Evolutionary conservation across 2,888 invertebrate species (phyloP), one percentile per base, ranked within the genome.

Genomic region (Gastrophysa polygoni): DNA sequence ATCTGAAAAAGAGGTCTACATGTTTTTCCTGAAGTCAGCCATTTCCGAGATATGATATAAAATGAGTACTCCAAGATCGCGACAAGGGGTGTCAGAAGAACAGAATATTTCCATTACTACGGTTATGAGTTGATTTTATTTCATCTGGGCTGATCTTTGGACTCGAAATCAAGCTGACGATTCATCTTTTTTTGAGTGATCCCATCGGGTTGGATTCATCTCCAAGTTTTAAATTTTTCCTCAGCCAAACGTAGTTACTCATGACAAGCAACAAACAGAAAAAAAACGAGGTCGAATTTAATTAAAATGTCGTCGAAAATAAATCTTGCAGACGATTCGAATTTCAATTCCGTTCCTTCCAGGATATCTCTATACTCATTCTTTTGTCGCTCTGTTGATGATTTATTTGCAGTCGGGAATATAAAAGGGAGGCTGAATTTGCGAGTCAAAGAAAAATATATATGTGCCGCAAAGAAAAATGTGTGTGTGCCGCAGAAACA

Each of bases 241-340:
- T n/a, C 38, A 38, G 38, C n/a, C n/a, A 38, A 38, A 38, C 14
- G 38, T 24, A 24, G 4, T 24, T 3, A 38, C 14, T 32, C 5
- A 20, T 46, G 46, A 48, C 24, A 48, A 48, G 21, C 46, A 48
- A 24, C 20, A 14, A 24, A 48, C 24, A 48, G n/a, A n/a, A n/a
- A n/a, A 20, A 48, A 10, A 48, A 14, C 6, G 21, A 7, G 3
- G 18, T 8, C 10, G 14, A 2, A 38, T 38, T 38, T n/a, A 38
- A 38, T 38, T 38, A 38, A 38, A 38, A 38, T 38, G 38, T 38
- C 38, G 29, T 32, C 6, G 29, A 32, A 32, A 8, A 32, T 32
- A 32, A 32, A 32, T 32, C 29, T 32, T 10, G 29, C 29, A 8
- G 29, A 32, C 29, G 10, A 8, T 32, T 32, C 6, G 29, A 32